phyloP scores from a whole-genome alignment of 2,888 invertebrate genomes.

The Aquatica leii region DNA sequence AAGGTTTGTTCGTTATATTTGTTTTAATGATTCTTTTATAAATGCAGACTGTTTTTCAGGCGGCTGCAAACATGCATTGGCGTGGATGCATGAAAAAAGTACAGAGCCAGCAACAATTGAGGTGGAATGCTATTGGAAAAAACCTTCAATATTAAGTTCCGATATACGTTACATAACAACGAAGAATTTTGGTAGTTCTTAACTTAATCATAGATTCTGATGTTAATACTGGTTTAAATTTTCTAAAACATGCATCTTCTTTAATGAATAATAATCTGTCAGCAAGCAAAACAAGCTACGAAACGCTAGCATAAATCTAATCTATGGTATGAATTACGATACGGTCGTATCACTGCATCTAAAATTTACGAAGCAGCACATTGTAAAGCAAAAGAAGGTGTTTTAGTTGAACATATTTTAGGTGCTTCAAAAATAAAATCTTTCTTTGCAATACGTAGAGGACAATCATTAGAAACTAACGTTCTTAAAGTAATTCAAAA shows the following conservation, averaged over 20 bases:
- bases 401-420: background rate
- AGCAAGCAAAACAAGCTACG: background rate
- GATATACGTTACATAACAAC: background rate
- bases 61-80: constrained; percentile 12
- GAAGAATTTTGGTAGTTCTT: constrained; percentile 3
- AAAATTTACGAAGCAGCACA: background rate
- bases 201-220: too few species aligned
- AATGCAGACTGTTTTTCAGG: constrained; percentile 1
- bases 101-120: background rate
- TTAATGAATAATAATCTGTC: background rate
- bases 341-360: constrained; percentile 7
- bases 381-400: background rate
- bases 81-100: constrained; percentile 2
- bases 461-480: background rate
- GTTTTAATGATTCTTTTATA: too few species aligned
- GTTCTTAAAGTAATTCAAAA: constrained; percentile 6
- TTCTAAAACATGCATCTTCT: background rate
- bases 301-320: background rate
- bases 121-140: constrained; percentile 9
- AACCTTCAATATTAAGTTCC: background rate
- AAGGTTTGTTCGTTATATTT: too few species aligned
- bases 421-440: background rate
- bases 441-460: background rate
- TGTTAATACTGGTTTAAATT: too few species aligned
- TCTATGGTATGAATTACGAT: constrained; percentile 9